phyloP scores from a whole-genome alignment of 1,140 invertebrate genomes.

The Hyphantria cunea region DNA sequence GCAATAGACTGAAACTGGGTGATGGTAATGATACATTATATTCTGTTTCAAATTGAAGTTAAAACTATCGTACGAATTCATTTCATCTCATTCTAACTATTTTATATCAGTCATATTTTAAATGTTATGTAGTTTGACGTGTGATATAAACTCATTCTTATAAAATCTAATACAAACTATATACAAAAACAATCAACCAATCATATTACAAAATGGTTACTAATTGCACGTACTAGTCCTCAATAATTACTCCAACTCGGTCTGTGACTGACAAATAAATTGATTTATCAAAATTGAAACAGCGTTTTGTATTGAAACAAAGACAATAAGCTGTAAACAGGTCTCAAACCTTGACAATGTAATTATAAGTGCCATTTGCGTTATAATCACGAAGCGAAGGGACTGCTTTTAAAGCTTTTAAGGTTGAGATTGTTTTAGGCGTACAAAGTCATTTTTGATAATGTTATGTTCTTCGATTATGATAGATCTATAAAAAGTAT shows the following conservation, averaged over 20 bases:
- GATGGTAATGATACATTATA: no score
- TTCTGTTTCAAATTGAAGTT: no score
- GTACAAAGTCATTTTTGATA: not conserved
- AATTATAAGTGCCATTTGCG: slow-evolving; percentile 47
- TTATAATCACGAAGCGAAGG: slow-evolving; percentile 41
- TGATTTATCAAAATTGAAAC: slow-evolving; percentile 29
- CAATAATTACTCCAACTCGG: not conserved
- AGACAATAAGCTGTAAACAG: slow-evolving; percentile 51
- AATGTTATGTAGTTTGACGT: no score
- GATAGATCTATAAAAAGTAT: not conserved
- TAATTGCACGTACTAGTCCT: not conserved
- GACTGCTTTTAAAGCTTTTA: slow-evolving; percentile 28
- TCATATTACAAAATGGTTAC: slow-evolving; percentile 1
- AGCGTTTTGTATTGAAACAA: slow-evolving; percentile 32
- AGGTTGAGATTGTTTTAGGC: slow-evolving; percentile 15
- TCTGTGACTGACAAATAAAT: slow-evolving; percentile 14
- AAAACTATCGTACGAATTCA: no score
- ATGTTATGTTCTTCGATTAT: no score
- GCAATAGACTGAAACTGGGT: no score
- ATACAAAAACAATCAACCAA: not conserved
- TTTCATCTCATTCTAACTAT: no score
- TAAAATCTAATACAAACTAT: not conserved
- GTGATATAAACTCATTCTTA: no score
- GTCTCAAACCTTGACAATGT: slow-evolving; percentile 49
- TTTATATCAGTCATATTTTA: no score